A percentile compares a stretch with the other conserved stretches of the same genome.
These are phyloP conservation scores for Microctenopoma stevenorrisi DNA, from an alignment of 2,797 vertebrate genomes.

Conservation along the genomic window DNA sequence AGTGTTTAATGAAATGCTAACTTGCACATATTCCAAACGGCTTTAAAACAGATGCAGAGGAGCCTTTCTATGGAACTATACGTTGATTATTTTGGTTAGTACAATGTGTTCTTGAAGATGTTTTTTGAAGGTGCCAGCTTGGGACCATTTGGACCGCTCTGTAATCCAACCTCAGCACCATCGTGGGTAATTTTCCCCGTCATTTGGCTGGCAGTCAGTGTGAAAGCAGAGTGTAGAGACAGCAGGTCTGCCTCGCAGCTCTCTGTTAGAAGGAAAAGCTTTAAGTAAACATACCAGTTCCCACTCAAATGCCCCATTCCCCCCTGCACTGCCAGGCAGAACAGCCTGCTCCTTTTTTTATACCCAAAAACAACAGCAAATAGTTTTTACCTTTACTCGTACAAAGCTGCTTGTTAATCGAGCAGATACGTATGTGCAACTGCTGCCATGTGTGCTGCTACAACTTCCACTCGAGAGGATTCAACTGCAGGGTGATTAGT, in stretches of 20 bases:
- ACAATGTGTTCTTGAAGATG: constrained; percentile 24
- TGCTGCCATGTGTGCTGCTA: background rate
- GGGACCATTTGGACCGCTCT: constrained; percentile 24
- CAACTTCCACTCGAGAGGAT: constrained; percentile 7
- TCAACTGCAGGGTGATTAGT: background rate
- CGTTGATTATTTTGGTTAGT: constrained; percentile 9
- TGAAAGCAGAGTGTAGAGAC: constrained; percentile 59
- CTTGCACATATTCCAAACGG: background rate
- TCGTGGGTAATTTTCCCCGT: constrained; percentile 51
- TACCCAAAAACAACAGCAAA: constrained; percentile 6
- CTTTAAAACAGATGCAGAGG: constrained; percentile 15
- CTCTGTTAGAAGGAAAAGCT: constrained; percentile 52
- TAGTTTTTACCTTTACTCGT: background rate
- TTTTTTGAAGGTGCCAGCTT: constrained; percentile 36
- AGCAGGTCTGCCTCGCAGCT: constrained; percentile 72
- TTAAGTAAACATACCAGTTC: constrained; percentile 59
- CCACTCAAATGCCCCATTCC: constrained; percentile 36
- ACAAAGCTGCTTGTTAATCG: background rate
- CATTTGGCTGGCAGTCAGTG: constrained; percentile 62
- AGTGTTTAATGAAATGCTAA: background rate
- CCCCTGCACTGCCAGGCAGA: constrained; percentile 7
- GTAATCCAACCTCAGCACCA: constrained; percentile 51
- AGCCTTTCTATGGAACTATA: constrained; percentile 7
- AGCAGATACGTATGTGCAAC: background rate
- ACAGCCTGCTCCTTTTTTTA: constrained; percentile 10